Conservation (phyloP, 2,888 invertebrate species). For the Boloria euphrosyne region DNA sequence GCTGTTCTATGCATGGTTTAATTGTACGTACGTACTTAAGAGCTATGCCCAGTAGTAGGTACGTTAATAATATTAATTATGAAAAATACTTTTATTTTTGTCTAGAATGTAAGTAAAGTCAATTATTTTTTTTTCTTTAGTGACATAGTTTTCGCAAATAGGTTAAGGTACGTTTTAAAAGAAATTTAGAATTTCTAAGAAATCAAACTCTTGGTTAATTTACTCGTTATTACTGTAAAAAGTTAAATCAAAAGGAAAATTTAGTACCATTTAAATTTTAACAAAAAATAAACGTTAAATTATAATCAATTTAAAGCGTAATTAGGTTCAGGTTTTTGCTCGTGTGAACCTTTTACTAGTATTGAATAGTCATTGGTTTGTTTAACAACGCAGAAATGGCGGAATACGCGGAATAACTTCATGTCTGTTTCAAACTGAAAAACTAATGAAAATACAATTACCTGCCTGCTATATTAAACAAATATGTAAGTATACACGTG, state of each 20-base stretch:
- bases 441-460: conserved; percentile 31
- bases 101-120: too few relatives aligned
- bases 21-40: too few relatives aligned
- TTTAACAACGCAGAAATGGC: conserved; percentile 63
- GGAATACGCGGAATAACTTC: conserved; percentile 52
- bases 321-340: conserved; percentile 16
- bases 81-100: too few relatives aligned
- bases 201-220: too few relatives aligned
- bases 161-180: too few relatives aligned
- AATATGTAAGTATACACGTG: not conserved
- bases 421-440: conserved; percentile 51
- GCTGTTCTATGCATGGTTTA: too few relatives aligned
- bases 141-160: too few relatives aligned
- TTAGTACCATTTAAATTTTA: too few relatives aligned
- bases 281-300: conserved; percentile 8
- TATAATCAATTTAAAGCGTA: conserved; percentile 22
- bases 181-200: too few relatives aligned
- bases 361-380: conserved; percentile 59
- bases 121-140: too few relatives aligned
- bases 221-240: not conserved
- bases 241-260: not conserved
- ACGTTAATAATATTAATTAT: too few relatives aligned
- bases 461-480: not conserved
- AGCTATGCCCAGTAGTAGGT: too few relatives aligned
- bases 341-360: conserved; percentile 20